Evolutionary conservation across 92 coral and sea anemone genomes (phyloP), one percentile per base, ranked within the genome.

Genomic region (Umimayanthus chanpuru): DNA sequence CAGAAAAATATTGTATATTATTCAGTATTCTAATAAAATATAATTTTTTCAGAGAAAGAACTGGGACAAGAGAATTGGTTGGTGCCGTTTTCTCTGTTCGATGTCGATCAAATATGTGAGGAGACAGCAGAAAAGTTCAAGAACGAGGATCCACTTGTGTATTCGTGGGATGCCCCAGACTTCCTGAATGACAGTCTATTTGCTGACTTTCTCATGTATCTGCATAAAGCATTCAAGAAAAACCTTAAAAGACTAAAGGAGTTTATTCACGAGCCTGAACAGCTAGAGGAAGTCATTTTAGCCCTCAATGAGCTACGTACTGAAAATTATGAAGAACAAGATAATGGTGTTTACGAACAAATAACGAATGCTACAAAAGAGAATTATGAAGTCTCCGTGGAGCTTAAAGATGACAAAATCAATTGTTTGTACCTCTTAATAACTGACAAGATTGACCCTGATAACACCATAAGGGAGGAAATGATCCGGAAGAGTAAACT

Each of bases 151-250:
- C 40, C 41, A 10, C 32, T 40, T 0, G 73, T 25, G 41, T 47
- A 47, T 21, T n/a, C 12, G 39, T 82, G 83, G 91, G 67, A 82
- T 64, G 56, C 53, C 72, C 88, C 88, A 15, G 88, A 58, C 68
- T 81, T 50, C 12, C 10, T 88, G 72, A 81, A 77, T 36, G 87
- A 72, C 2, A 50, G 81, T 21, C 71, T 30, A 47, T 82, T 89
- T 55, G 26, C 71, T 4, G 91, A 89, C 41, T 40, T 82, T 38
- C 4, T 74, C 53, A 11, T 1, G 53, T 47, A 47, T 47, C 53
- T 47, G 58, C 58, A 38, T 66, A 18, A 76, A 87, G 85, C 40
- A 83, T 82, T 64, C 26, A 49, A 86, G 56, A 64, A 82, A 64
- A 61, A 85, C 56, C 10, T 50, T 43, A 73, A 88, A 10, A 21